Base-by-base conservation (phyloP, 2,113 vertebrate species). In the Stigmatopora argus region DNA sequence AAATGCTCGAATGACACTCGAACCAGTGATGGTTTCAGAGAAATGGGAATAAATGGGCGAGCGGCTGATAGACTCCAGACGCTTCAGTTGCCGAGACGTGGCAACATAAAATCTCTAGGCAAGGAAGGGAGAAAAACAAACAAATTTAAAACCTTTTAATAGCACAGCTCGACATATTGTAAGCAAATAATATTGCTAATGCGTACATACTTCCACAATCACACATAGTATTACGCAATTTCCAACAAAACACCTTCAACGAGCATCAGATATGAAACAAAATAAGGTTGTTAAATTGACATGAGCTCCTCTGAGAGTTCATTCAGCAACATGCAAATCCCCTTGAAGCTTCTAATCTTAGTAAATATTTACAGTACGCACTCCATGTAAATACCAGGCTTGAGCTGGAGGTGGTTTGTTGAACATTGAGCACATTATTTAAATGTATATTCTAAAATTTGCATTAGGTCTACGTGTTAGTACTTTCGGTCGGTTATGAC, bases 41-140 rank as follows among this genome's bases (percentile, higher is more conserved):
- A 99, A 99, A 85, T 99, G 94, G 11, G 97, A 99, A 87, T 96
- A 99, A 74, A 99, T 92, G 46, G 97, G 96, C 3, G 97, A 99
- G 58, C 97, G 91, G 88, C 93, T 99, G 81, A 97, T 69, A 0
- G 97, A 99, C 79, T 99, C 97, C 89, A 99, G 90, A 0, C 96
- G 90, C 88, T 98, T 99, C 70, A 99, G 91, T 80, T 99, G 97
- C 19, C 95, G 92, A 0, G 96, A 97, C 0, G 96, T 95, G 2
- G 96, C 94, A 12, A 96, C 93, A 0, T 99, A 99, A 91, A 99
- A 96, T 48, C 96, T 93, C 97, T 99, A 89, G 58, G 71, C 53
- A 59, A 70, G 4, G 64, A 46, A 69, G 44, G 74, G 23, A 66
- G 55, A 81, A 62, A 79, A 64, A 84, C 67, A 80, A 60, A 84